Conservation (phyloP, 2,888 invertebrate species). For the Sminthurides aquaticus region DNA sequence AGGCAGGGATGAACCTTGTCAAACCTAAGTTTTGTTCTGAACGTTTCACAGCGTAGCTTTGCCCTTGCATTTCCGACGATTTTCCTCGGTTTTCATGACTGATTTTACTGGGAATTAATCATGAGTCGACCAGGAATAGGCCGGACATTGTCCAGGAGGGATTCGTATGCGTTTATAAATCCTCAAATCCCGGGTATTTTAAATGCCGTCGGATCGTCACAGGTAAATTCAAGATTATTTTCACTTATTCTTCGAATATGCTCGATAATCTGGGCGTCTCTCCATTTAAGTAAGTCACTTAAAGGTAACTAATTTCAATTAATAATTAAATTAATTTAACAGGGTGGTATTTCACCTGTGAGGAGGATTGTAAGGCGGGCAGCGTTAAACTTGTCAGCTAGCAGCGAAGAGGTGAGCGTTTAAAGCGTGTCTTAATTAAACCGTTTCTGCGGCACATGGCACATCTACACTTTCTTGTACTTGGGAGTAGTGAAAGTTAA, state of each 20-base stretch:
- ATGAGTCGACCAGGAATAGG: neutral
- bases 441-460: too few relatives aligned
- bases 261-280: too few relatives aligned
- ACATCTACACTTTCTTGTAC: too few relatives aligned
- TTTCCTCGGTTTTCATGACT: too few relatives aligned
- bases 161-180: conserved; percentile 31
- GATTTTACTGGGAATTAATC: too few relatives aligned
- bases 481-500: too few relatives aligned
- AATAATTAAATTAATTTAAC: neutral
- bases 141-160: conserved; percentile 26
- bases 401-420: conserved; percentile 1
- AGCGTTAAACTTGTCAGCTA: neutral
- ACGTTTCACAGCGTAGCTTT: too few relatives aligned
- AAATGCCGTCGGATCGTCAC: conserved; percentile 24
- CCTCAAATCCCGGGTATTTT: conserved; percentile 30
- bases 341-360: neutral
- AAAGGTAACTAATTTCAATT: neutral
- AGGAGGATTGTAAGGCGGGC: neutral
- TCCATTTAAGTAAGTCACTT: too few relatives aligned
- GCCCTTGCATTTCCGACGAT: too few relatives aligned
- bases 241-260: neutral
- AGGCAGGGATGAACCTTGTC: too few relatives aligned
- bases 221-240: conserved; percentile 7
- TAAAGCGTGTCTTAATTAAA: too few relatives aligned
- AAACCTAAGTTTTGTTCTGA: too few relatives aligned